These are phyloP conservation scores for Carduelis carduelis DNA, from an alignment of 2,797 vertebrate genomes.

Conservation along the genomic window DNA sequence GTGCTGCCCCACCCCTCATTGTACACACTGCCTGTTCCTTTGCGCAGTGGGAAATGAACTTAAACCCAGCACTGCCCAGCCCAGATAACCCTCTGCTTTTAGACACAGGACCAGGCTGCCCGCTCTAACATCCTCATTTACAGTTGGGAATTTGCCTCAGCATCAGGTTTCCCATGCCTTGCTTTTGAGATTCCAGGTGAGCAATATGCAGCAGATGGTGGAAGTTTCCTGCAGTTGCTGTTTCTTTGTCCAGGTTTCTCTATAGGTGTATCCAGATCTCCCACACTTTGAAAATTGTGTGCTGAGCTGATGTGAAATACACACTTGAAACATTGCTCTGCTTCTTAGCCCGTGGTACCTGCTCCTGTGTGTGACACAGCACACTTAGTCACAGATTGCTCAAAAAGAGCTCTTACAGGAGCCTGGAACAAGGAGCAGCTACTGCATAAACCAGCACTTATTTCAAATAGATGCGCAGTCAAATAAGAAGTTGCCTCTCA, in stretches of 20 bases:
- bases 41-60: not conserved
- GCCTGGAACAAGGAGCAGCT: not conserved
- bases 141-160: not conserved
- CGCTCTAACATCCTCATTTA: fast-evolving
- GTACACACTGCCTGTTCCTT: not conserved
- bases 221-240: not conserved
- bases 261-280: not conserved
- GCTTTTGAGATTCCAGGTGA: fast-evolving
- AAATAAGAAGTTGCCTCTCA: not conserved
- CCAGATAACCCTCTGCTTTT: not conserved
- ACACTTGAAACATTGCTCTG: fast-evolving
- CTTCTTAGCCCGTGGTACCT: not conserved
- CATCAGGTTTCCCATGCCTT: not conserved
- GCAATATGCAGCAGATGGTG: not conserved
- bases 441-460: not conserved
- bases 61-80: not conserved
- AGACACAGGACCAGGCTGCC: not conserved
- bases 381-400: not conserved
- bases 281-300: not conserved
- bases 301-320: not conserved
- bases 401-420: not conserved
- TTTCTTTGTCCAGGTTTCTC: not conserved
- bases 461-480: not conserved
- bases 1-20: not conserved
- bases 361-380: not conserved